A percentile compares a stretch with the other conserved stretches of the same genome.
phyloP scores from a whole-genome alignment of 2,797 vertebrate species.

The Gallinago stenura region DNA sequence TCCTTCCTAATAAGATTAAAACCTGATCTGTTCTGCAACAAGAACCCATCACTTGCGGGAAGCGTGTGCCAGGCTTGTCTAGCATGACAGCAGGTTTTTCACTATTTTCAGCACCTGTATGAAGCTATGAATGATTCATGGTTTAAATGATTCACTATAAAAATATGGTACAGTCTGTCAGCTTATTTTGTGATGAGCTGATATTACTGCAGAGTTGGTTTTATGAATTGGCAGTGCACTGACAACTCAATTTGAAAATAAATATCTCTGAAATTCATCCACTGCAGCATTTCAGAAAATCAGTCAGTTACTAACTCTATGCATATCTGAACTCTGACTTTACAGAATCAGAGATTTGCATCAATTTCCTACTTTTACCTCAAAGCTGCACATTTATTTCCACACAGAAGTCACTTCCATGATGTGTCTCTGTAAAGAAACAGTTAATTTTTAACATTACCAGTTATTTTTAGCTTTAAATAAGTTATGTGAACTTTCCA shows the following conservation, averaged over 20 bases:
- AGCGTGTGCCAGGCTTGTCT: slow-evolving; percentile 38
- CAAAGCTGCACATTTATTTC: neutral
- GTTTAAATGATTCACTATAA: slow-evolving; percentile 63
- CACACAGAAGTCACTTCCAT: neutral
- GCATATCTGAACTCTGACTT: slow-evolving; percentile 15
- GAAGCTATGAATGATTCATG: slow-evolving; percentile 63
- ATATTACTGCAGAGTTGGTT: slow-evolving; percentile 40
- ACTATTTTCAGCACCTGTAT: slow-evolving; percentile 60
- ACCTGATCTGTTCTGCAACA: neutral
- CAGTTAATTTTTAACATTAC: slow-evolving; percentile 39
- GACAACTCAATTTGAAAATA: slow-evolving; percentile 69
- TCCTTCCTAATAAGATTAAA: neutral
- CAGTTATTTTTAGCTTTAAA: slow-evolving; percentile 56
- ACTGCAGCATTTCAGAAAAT: slow-evolving; percentile 46
- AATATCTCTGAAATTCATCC: slow-evolving; percentile 23
- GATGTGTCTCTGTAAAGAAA: slow-evolving; percentile 31
- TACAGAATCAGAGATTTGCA: neutral
- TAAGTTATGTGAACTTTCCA: slow-evolving; percentile 60
- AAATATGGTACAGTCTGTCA: slow-evolving; percentile 56
- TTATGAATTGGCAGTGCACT: slow-evolving; percentile 59
- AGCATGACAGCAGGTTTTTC: slow-evolving; percentile 23
- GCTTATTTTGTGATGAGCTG: slow-evolving; percentile 54
- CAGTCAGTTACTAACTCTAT: neutral
- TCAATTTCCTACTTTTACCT: slow-evolving; percentile 24
- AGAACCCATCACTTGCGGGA: neutral